Conservation (phyloP, 1,140 invertebrate species). For the Microplitis demolitor region DNA sequence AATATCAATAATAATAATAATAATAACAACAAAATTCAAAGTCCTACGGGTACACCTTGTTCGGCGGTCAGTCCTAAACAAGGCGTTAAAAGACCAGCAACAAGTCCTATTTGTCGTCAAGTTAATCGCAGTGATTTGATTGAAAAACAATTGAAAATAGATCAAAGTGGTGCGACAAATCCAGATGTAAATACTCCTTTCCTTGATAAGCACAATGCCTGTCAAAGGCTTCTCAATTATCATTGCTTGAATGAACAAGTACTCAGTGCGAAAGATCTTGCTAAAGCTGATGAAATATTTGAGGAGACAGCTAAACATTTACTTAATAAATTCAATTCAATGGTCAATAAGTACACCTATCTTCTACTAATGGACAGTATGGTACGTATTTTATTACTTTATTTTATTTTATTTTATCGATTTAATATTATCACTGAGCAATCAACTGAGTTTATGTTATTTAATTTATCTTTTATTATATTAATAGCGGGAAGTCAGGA, state of each 20-base stretch:
- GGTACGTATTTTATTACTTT: conserved; percentile 61
- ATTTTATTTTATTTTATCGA: background rate
- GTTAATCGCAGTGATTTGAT: conserved; percentile 61
- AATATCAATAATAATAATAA: too few species aligned
- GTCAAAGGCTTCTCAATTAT: conserved; percentile 78
- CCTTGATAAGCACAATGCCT: conserved; percentile 74
- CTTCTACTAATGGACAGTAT: conserved; percentile 83
- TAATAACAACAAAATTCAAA: conserved; percentile 3
- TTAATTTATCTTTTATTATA: conserved; percentile 15
- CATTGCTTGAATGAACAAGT: conserved; percentile 79
- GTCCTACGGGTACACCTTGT: too few species aligned
- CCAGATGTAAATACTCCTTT: conserved; percentile 82
- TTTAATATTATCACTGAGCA: conserved; percentile 14
- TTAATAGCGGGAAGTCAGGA: conserved; percentile 68
- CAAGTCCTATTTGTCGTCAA: conserved; percentile 53
- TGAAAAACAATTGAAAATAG: conserved; percentile 77
- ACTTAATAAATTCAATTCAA: conserved; percentile 73
- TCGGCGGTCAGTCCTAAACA: conserved; percentile 42
- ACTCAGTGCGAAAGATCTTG: conserved; percentile 69
- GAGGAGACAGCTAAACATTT: conserved; percentile 75
- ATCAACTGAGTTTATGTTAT: conserved; percentile 19
- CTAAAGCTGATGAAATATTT: conserved; percentile 79
- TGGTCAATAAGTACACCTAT: conserved; percentile 80
- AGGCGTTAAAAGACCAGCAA: conserved; percentile 52
- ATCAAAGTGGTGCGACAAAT: conserved; percentile 77